phyloP scores from a whole-genome alignment of 2,797 vertebrate genomes.

The Ibycter americanus region DNA sequence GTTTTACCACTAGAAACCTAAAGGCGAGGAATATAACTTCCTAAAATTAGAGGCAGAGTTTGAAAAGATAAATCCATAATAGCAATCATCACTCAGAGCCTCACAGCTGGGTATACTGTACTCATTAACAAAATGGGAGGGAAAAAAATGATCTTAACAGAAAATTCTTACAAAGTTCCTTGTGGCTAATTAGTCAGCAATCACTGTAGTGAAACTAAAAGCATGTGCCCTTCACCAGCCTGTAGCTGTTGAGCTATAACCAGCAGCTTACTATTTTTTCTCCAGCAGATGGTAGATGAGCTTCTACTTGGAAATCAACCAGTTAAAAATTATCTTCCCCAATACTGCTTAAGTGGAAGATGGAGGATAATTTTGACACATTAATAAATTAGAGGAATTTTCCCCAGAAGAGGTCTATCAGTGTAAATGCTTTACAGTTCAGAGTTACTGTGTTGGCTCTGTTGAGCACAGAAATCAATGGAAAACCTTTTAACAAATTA shows the following conservation, averaged over 20 bases:
- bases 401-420: background rate
- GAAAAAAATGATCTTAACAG: conserved; percentile 10
- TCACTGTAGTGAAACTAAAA: conserved; percentile 11
- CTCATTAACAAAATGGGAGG: conserved; percentile 37
- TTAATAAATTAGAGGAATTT: background rate
- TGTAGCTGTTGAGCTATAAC: background rate
- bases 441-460: background rate
- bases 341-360: background rate
- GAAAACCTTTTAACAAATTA: background rate
- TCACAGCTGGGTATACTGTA: conserved; percentile 3
- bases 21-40: background rate
- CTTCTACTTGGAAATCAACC: conserved; percentile 6
- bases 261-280: background rate
- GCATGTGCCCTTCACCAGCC: conserved; percentile 11
- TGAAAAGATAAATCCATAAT: conserved; percentile 6
- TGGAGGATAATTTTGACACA: background rate
- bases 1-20: background rate
- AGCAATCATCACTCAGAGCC: background rate
- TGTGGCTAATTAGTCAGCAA: background rate
- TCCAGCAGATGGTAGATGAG: conserved; percentile 4
- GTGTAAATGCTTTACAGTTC: background rate
- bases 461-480: background rate
- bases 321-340: conserved; percentile 10
- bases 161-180: conserved; percentile 27
- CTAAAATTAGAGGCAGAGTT: conserved; percentile 46